A percentile compares a stretch with the other conserved stretches of the same genome.
Conservation (phyloP, 1,140 invertebrate genomes). For the Ditylenchus dipsaci region DNA sequence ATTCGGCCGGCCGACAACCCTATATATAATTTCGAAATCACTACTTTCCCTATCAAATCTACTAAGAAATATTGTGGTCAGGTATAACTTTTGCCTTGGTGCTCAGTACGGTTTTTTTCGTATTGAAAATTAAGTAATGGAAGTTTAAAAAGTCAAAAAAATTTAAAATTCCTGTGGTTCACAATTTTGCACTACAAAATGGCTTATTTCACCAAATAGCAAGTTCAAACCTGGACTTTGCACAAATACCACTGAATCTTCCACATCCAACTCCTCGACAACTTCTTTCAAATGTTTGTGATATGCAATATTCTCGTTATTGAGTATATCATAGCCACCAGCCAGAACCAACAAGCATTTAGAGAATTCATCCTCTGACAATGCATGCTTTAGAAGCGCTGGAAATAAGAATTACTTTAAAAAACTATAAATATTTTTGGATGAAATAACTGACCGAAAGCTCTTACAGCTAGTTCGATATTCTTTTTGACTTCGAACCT, state of each 20-base stretch:
- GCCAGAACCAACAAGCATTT: conserved; percentile 80
- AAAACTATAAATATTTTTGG: background rate
- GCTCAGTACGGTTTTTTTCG: too few species aligned
- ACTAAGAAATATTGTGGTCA: too few species aligned
- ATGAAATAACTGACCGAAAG: conserved; percentile 66
- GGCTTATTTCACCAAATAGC: background rate
- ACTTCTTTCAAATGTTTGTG: conserved; percentile 72
- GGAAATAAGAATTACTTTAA: background rate
- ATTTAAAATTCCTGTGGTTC: too few species aligned
- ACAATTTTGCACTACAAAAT: too few species aligned
- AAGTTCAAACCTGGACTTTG: conserved; percentile 45
- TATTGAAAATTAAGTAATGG: too few species aligned
- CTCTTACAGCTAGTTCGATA: conserved; percentile 74
- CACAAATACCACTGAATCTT: conserved; percentile 33
- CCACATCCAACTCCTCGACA: conserved; percentile 58
- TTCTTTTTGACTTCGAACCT: conserved; percentile 96
- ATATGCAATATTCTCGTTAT: conserved; percentile 82
- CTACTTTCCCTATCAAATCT: too few species aligned
- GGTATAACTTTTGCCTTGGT: too few species aligned
- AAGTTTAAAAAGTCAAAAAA: too few species aligned
- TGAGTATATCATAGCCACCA: conserved; percentile 87
- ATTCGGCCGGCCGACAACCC: too few species aligned
- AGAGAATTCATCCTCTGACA: conserved; percentile 37
- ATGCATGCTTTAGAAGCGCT: conserved; percentile 1
- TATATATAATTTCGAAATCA: too few species aligned